Evolutionary conservation across 2,888 invertebrate genomes (phyloP).

Genomic region (Cheilosia vernalis): DNA sequence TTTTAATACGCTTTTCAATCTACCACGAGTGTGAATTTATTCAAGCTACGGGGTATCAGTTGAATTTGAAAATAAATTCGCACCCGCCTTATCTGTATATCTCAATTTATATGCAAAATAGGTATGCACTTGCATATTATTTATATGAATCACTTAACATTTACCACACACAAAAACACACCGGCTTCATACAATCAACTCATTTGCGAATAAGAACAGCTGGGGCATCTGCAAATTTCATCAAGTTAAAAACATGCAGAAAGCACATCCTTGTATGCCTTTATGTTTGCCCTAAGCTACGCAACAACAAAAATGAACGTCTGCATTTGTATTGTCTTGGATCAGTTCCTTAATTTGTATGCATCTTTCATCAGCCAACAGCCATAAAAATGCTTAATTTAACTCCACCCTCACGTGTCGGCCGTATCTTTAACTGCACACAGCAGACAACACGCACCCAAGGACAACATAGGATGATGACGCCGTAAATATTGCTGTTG

Average conservation of each 20-base stretch:
- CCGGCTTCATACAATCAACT: background rate
- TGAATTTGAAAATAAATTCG: background rate
- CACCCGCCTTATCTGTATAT: background rate
- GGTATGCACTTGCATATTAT: background rate
- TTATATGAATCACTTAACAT: background rate
- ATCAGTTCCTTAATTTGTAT: constrained; percentile 52
- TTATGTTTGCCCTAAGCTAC: background rate
- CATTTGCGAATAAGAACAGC: background rate
- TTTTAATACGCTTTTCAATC: too few relatives aligned
- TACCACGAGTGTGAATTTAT: background rate
- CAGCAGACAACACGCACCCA: background rate
- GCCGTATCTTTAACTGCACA: background rate
- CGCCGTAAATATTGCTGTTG: constrained; percentile 5
- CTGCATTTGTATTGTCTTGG: constrained; percentile 46
- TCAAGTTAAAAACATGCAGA: constrained; percentile 4
- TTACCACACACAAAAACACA: background rate
- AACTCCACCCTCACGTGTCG: background rate
- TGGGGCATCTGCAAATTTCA: background rate
- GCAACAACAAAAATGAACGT: background rate
- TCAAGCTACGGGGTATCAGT: background rate
- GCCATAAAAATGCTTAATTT: constrained; percentile 50
- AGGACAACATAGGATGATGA: constrained; percentile 19
- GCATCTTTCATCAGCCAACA: constrained; percentile 53
- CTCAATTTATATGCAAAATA: background rate
- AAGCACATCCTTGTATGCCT: background rate